Evolutionary conservation across 2,113 vertebrate genomes (phyloP), one percentile per base, ranked within the genome.

Genomic region (Naja naja): DNA sequence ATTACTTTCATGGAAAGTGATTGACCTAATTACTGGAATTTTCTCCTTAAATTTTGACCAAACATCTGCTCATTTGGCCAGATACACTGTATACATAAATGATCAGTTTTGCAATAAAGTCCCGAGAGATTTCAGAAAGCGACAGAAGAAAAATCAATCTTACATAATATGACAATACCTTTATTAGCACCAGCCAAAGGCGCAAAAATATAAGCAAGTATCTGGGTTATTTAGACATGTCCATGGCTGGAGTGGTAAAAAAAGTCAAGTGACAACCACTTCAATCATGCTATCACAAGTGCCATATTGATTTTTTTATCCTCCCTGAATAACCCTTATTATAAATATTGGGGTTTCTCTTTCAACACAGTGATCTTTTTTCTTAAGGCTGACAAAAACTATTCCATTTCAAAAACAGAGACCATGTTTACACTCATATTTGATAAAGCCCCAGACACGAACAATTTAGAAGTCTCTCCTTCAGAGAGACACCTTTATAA

Each of bases 401-500:
- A 56, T 16, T 25, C 4, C 25, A 4, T 47, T 87, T 64, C 64
- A 64, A 8, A 3, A 1, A 45, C n/a, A 89, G 10, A 89, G 16
- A 55, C 7, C 22, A 22, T 3, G 8, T 39, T 56, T 39, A 52
- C 49, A 52, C 60, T 89, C 4, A n/a, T 45, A n/a, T 56, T 5
- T 9, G 25, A 9, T 11, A 20, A 27, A 74, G 0, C 4, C 10
- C 53, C 81, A 54, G n/a, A 43, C 39, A 47, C 39, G 43, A 74
- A 90, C 89, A 7, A 93, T 90, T 90, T 1, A 1, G 43, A 93
- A 92, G 18, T 16, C 3, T 8, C 11, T 96, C 96, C 95, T 96
- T 93, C 93, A 91, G 39, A 87, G 0, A 47, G 18, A 45, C 2
- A 5, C 20, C 64, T 85, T 95, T 2, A 97, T 20, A 85, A 55